Percentiles rank a stretch among this genome's conserved stretches.
Conservation (phyloP, 2,888 invertebrate genomes). For the Pycnomerus fuliginosus region DNA sequence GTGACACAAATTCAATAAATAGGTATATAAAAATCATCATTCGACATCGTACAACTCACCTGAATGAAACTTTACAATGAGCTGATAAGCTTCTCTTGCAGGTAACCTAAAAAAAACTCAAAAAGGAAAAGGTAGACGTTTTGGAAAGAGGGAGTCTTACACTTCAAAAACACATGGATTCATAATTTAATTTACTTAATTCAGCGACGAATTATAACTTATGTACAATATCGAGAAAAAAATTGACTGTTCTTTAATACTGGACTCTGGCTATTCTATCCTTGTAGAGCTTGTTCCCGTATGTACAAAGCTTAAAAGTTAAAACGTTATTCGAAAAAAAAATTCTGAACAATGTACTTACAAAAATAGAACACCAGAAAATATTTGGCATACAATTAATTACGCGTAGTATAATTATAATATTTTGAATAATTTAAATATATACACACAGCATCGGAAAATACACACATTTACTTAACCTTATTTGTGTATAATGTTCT, state of each 20-base stretch:
- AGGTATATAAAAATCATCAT: too few species aligned
- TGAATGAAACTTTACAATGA: too few species aligned
- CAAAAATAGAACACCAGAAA: constrained; percentile 45
- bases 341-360: constrained; percentile 32
- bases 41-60: too few species aligned
- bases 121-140: constrained; percentile 5
- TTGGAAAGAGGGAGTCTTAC: constrained; percentile 29
- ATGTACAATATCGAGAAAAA: constrained; percentile 52
- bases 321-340: too few species aligned
- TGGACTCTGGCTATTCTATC: constrained; percentile 44
- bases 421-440: constrained; percentile 47
- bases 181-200: constrained; percentile 49
- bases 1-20: too few species aligned
- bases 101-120: too few species aligned
- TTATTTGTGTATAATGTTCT: constrained; percentile 36
- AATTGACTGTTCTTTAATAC: constrained; percentile 52
- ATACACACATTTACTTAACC: constrained; percentile 52
- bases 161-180: constrained; percentile 53
- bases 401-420: constrained; percentile 45
- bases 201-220: constrained; percentile 51
- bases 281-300: constrained; percentile 37
- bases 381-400: constrained; percentile 53
- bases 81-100: too few species aligned
- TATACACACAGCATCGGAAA: constrained; percentile 53
- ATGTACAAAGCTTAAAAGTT: constrained; percentile 21